These are phyloP conservation scores for Microtus ochrogaster DNA, from an alignment of 2,113 vertebrate species.

Conservation along the genomic window DNA sequence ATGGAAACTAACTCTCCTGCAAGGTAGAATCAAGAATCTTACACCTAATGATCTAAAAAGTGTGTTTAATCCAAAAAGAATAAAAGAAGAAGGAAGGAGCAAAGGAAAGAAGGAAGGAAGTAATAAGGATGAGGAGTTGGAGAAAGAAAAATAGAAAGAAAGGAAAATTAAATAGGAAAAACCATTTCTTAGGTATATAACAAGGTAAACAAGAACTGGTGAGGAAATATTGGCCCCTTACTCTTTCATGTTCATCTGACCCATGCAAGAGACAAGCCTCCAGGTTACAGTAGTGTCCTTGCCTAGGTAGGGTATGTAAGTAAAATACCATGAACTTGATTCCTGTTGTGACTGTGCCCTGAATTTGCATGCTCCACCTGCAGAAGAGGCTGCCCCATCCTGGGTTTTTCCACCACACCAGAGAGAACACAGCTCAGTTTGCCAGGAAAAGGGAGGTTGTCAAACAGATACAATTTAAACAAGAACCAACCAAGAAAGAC, in stretches of 20 bases:
- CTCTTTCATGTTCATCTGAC: neutral
- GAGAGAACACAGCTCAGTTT: neutral
- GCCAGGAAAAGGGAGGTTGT: neutral
- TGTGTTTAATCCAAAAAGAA: neutral
- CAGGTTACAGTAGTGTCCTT: neutral
- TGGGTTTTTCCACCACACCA: neutral
- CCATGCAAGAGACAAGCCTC: neutral
- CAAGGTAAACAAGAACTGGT: neutral
- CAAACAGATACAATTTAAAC: no score
- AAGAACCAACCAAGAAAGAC: neutral
- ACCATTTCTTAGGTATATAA: neutral
- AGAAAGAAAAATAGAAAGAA: neutral
- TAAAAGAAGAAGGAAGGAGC: neutral
- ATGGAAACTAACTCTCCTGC: neutral
- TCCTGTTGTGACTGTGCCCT: neutral
- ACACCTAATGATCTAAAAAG: neutral
- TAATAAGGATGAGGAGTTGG: no score
- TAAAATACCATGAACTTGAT: neutral
- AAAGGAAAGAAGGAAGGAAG: neutral
- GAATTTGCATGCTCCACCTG: neutral
- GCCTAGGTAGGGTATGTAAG: neutral
- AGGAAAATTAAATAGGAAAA: neutral
- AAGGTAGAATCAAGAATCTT: neutral
- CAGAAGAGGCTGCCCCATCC: neutral
- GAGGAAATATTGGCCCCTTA: fast-evolving